Percentiles rank a stretch among this genome's conserved stretches.
These are phyloP conservation scores for Lumbricus terrestris DNA, from an alignment of 2,888 invertebrate species.

Conservation along the genomic window DNA sequence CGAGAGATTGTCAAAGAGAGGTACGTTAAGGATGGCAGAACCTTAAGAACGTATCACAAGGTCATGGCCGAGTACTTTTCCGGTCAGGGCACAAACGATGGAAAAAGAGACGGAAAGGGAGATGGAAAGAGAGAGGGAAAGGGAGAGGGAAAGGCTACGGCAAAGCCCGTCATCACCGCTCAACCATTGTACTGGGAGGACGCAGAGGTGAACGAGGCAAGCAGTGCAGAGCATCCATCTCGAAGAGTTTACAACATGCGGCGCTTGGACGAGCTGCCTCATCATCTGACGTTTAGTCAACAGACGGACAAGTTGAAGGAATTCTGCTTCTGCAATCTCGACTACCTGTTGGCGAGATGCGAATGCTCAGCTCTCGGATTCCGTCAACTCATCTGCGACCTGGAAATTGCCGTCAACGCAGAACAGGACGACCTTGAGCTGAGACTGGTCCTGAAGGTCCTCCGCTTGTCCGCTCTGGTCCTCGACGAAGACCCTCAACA, in stretches of 20 bases:
- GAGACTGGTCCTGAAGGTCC: slow-evolving; percentile 68
- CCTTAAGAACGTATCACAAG: slow-evolving; percentile 56
- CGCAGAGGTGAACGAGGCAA: not conserved
- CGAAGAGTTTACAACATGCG: slow-evolving; percentile 68
- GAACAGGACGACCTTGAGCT: slow-evolving; percentile 52
- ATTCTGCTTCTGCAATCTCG: slow-evolving; percentile 72
- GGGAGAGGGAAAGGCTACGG: slow-evolving; percentile 46
- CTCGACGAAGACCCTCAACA: slow-evolving; percentile 80
- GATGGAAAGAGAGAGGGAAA: slow-evolving; percentile 45
- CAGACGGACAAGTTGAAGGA: slow-evolving; percentile 65
- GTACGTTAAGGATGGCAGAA: slow-evolving; percentile 60
- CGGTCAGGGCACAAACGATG: slow-evolving; percentile 46
- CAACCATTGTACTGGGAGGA: slow-evolving; percentile 44
- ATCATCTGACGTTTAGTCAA: slow-evolving; percentile 69
- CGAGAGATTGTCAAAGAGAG: slow-evolving; percentile 67
- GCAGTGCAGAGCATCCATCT: not conserved
- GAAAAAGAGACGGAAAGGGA: slow-evolving; percentile 42
- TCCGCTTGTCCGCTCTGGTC: slow-evolving; percentile 72
- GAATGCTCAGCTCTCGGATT: slow-evolving; percentile 73
- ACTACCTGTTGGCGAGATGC: slow-evolving; percentile 79
- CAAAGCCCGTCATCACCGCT: slow-evolving; percentile 38
- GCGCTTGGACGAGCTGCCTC: slow-evolving; percentile 79
- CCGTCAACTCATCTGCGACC: slow-evolving; percentile 75
- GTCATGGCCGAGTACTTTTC: slow-evolving; percentile 54
- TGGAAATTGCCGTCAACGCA: slow-evolving; percentile 62